Evolutionary conservation across 1,140 invertebrate genomes (phyloP), one percentile per base, ranked within the genome.

Genomic region (Drosophila bifasciata): DNA sequence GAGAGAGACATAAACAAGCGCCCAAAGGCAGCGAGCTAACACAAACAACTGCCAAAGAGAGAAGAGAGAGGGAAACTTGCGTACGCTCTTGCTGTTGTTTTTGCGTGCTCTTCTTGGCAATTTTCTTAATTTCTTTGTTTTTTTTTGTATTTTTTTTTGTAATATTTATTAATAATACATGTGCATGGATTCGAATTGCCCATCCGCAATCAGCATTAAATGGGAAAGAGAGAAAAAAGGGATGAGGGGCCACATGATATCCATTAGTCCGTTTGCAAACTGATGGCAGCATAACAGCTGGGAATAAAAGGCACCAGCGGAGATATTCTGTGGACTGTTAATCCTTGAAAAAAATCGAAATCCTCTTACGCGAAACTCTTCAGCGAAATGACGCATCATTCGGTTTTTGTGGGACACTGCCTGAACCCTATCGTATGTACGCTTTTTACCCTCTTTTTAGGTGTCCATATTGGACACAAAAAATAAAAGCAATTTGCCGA

Each of bases 141-240:
- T 44, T 55, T 43, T 49, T 49, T 49, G 28, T 21, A 43, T 56
- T 44, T 55, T 43, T 55, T 52, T 69, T 74, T 55, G 62, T 76
- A 63, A 68, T 76, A 63, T 48, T 72, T 76, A 75, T 70, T 66
- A 79, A 75, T 75, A 79, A 72, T 36, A 28, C 9, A 8, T 66
- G 66, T 49, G 55, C 53, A 71, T 66, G 19, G 19, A 21, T 67
- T 66, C 28, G 63, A 45, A 66, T 67, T 52, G 32, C 25, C 60
- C 61, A 70, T 61, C 16, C 67, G 45, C 25, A 71, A 59, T 66
- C 32, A 68, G 57, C 41, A 76, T 44, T 41, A 23, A 21, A 41
- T 60, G 32, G 6, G 7, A 49, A 25, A 39, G 41, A 2, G 23
- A 52, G 13, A 23, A 1, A 16, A 46, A 60, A n/a, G n/a, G n/a